Percentiles rank a stretch among this genome's conserved stretches.
Evolutionary conservation across 1,140 invertebrate species (phyloP).

Genomic region (Ctenoplectra terminalis): DNA sequence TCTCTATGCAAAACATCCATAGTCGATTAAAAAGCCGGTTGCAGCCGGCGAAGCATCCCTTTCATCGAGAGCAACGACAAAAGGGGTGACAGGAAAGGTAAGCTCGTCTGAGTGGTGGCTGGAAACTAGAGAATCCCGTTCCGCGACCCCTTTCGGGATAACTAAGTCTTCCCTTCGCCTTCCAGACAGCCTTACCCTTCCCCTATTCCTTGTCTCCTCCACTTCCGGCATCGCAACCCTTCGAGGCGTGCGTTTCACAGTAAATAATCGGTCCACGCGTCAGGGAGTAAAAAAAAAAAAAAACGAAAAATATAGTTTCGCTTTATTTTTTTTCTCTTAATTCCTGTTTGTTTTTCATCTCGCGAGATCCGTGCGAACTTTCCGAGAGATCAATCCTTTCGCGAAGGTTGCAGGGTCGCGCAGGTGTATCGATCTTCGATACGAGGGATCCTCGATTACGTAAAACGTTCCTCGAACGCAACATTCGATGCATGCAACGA

Average conservation of each 20-base stretch:
- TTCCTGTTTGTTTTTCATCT: background rate
- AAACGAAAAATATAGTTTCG: slow-evolving; percentile 8
- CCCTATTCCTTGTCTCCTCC: slow-evolving; percentile 23
- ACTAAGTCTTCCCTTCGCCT: slow-evolving; percentile 64
- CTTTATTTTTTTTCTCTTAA: slow-evolving; percentile 4
- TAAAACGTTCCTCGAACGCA: background rate
- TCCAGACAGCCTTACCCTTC: slow-evolving; percentile 48
- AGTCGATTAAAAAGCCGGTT: slow-evolving; percentile 45
- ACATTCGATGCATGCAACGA: background rate
- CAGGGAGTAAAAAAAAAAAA: slow-evolving; percentile 20
- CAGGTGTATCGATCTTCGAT: slow-evolving; percentile 18
- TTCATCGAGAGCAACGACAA: slow-evolving; percentile 22
- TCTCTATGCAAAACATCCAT: background rate
- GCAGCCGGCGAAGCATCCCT: slow-evolving; percentile 12
- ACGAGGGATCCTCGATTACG: background rate
- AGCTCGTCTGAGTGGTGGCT: slow-evolving; percentile 39
- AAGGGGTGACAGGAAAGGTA: slow-evolving; percentile 53
- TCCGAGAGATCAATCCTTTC: no score
- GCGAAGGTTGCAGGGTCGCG: no score
- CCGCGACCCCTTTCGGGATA: slow-evolving; percentile 59
- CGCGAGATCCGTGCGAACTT: no score
- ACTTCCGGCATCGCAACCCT: slow-evolving; percentile 23
- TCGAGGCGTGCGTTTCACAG: slow-evolving; percentile 25
- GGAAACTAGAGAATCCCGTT: slow-evolving; percentile 63
- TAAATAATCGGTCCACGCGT: slow-evolving; percentile 61